A percentile compares a stretch with the other conserved stretches of the same genome.
Conservation (phyloP, 1,140 invertebrate species). For the Leucophenga varia region DNA sequence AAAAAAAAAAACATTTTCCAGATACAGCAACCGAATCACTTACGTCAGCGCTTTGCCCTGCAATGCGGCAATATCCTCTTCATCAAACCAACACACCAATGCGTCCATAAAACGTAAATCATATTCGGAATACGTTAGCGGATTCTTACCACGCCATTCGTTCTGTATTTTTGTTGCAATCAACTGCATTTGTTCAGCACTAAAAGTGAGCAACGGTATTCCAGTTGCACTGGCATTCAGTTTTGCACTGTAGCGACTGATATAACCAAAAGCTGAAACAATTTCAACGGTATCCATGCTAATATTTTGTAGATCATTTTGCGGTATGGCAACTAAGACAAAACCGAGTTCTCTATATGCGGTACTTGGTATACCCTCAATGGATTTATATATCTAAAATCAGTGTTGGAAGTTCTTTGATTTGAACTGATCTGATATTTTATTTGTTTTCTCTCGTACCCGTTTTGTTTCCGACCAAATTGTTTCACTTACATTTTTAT, state of each 20-base stretch:
- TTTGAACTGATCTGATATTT: no score
- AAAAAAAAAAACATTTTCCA: neutral
- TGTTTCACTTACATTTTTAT: neutral
- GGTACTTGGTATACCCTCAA: constrained; percentile 12
- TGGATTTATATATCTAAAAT: neutral
- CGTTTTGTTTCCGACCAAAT: neutral
- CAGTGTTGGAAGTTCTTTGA: no score
- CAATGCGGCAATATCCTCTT: constrained; percentile 11
- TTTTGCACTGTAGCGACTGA: neutral
- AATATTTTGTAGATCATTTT: constrained; percentile 12
- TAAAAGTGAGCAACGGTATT: constrained; percentile 5
- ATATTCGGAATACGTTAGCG: constrained; percentile 18
- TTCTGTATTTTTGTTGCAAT: constrained; percentile 14
- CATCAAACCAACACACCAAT: constrained; percentile 18
- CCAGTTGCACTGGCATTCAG: neutral
- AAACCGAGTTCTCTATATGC: constrained; percentile 12
- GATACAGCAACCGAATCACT: neutral
- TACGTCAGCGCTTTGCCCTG: constrained; percentile 19
- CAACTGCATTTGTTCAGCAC: constrained; percentile 9
- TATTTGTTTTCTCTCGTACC: neutral
- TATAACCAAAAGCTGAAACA: constrained; percentile 12
- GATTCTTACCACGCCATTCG: constrained; percentile 17
- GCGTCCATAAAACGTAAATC: constrained; percentile 16
- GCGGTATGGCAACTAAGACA: constrained; percentile 7
- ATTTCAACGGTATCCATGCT: constrained; percentile 16